Evolutionary conservation across 2,888 invertebrate genomes (phyloP).

Genomic region (Ypsolopha sequella): DNA sequence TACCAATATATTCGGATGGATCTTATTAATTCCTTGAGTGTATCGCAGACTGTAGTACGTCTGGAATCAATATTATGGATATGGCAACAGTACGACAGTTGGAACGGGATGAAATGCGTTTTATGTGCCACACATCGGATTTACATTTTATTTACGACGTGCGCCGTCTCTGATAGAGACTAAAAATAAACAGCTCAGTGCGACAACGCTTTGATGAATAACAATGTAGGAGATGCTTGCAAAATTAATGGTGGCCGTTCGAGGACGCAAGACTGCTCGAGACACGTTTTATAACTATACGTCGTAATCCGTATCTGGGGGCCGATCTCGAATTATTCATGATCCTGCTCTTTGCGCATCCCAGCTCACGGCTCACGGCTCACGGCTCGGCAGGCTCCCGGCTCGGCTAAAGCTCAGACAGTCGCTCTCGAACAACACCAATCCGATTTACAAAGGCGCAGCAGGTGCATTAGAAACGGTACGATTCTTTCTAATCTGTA

Average conservation of each 20-base stretch:
- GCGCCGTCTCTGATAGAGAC: neutral
- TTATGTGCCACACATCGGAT: neutral
- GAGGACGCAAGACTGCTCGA: neutral
- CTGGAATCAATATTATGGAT: neutral
- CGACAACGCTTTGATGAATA: slow-evolving; percentile 1
- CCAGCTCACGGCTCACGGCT: neutral
- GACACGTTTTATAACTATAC: slow-evolving; percentile 4
- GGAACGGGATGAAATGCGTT: neutral
- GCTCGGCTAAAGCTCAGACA: neutral
- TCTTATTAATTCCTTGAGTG: no score
- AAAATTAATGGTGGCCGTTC: slow-evolving; percentile 3
- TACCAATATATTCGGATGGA: no score
- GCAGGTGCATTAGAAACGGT: slow-evolving; percentile 11
- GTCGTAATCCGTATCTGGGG: slow-evolving; percentile 6
- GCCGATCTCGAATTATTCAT: slow-evolving; percentile 6
- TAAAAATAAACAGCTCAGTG: slow-evolving; percentile 3
- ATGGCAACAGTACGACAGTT: neutral
- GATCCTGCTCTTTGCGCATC: neutral
- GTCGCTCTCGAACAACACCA: slow-evolving; percentile 1
- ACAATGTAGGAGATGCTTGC: slow-evolving; percentile 3
- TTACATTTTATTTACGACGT: neutral
- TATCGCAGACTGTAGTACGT: neutral
- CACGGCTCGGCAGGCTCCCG: neutral
- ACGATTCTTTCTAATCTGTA: neutral
- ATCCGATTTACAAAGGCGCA: slow-evolving; percentile 7